Evolutionary conservation across 1,140 invertebrate genomes (phyloP).

Genomic region (Asbolus verrucosus): DNA sequence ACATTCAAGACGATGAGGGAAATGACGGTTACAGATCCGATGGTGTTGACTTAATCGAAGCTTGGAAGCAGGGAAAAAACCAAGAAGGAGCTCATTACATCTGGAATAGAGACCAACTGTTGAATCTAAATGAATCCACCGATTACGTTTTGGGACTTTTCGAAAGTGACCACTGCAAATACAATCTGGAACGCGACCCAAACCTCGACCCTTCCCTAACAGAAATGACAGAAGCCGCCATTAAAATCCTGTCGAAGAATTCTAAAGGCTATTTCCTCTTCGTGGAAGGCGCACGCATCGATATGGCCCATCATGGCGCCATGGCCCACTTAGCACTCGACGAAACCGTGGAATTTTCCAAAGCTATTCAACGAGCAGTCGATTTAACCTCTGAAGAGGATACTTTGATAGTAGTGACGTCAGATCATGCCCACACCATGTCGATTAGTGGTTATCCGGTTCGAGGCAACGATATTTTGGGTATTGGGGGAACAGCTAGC

Average conservation of each 20-base stretch:
- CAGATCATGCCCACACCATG: constrained; percentile 73
- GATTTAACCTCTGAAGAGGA: constrained; percentile 67
- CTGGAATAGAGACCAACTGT: constrained; percentile 71
- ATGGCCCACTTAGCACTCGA: constrained; percentile 74
- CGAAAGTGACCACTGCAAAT: constrained; percentile 68
- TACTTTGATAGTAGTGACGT: constrained; percentile 74
- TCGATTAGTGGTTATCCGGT: constrained; percentile 72
- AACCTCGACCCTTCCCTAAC: constrained; percentile 73
- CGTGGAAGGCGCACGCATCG: constrained; percentile 80
- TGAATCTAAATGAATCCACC: constrained; percentile 62
- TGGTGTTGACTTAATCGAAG: constrained; percentile 67
- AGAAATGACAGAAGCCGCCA: constrained; percentile 86
- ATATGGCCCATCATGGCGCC: constrained; percentile 78
- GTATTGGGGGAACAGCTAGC: constrained; percentile 60
- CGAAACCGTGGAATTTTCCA: constrained; percentile 77
- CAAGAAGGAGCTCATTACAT: constrained; percentile 68
- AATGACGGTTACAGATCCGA: constrained; percentile 65
- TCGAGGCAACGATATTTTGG: constrained; percentile 75
- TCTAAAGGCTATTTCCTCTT: constrained; percentile 78
- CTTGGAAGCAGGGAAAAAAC: constrained; percentile 65
- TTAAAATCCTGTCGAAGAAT: constrained; percentile 78
- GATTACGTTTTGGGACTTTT: constrained; percentile 75
- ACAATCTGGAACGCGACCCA: constrained; percentile 70
- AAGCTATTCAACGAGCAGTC: constrained; percentile 73
- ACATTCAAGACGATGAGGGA: constrained; percentile 68